phyloP scores from a whole-genome alignment of 2,888 invertebrate species.

The Lycocerus yunnanus region DNA sequence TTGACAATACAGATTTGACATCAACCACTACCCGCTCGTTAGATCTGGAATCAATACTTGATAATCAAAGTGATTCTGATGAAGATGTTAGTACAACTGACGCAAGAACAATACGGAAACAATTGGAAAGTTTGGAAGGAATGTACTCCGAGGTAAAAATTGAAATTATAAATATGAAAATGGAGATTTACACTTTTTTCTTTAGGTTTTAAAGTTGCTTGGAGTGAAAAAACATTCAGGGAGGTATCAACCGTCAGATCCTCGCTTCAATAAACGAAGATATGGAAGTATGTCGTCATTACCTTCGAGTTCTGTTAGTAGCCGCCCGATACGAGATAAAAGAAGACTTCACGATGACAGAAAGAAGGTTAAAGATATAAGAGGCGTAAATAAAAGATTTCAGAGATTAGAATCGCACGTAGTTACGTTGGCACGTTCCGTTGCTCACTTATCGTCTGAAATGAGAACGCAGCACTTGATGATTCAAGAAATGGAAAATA shows the following conservation, averaged over 20 bases:
- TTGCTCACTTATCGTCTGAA: constrained; percentile 89
- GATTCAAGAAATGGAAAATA: constrained; percentile 88
- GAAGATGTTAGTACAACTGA: constrained; percentile 77
- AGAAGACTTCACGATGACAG: constrained; percentile 72
- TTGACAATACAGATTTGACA: constrained; percentile 76
- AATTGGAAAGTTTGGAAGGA: constrained; percentile 80
- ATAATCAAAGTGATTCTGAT: constrained; percentile 70
- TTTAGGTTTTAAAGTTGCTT: constrained; percentile 63
- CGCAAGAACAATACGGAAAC: constrained; percentile 77
- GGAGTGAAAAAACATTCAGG: constrained; percentile 60
- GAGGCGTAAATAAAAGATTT: constrained; percentile 77
- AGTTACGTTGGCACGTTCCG: constrained; percentile 86
- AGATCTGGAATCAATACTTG: constrained; percentile 78
- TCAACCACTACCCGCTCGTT: constrained; percentile 78
- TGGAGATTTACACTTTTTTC: constrained; percentile 5
- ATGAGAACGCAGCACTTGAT: constrained; percentile 88
- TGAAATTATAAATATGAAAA: no score
- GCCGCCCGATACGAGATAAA: constrained; percentile 75
- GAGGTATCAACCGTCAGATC: constrained; percentile 62
- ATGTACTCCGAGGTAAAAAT: constrained; percentile 81
- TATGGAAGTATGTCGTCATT: constrained; percentile 85
- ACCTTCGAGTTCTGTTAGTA: constrained; percentile 82
- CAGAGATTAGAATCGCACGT: constrained; percentile 89
- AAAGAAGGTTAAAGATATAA: constrained; percentile 72
- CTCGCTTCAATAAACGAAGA: constrained; percentile 61